Evolutionary conservation across 2,888 invertebrate species (phyloP).

Genomic region (Tachina grossa): DNA sequence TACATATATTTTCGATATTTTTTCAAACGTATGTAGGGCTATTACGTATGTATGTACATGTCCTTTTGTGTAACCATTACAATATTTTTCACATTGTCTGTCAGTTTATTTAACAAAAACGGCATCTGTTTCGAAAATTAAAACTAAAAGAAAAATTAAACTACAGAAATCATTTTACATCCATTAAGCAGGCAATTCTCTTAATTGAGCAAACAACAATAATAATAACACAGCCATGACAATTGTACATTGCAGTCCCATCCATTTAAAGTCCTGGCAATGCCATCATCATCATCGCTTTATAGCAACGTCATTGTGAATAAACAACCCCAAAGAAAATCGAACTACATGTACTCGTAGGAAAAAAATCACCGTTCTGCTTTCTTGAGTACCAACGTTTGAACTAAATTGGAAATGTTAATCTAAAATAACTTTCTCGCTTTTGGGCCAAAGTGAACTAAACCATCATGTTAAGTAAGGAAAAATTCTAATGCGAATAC

Average conservation of each 20-base stretch:
- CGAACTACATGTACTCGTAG: background rate
- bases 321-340: constrained; percentile 42
- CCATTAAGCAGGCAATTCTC: constrained; percentile 79
- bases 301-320: background rate
- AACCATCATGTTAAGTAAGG: background rate
- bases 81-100: constrained; percentile 16
- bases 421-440: background rate
- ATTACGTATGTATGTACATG: background rate
- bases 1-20: too few species aligned
- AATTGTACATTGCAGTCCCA: constrained; percentile 29
- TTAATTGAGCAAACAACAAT: constrained; percentile 76
- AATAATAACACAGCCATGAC: constrained; percentile 51
- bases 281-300: constrained; percentile 37
- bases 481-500: background rate
- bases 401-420: constrained; percentile 15
- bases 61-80: constrained; percentile 1
- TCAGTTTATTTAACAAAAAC: constrained; percentile 78
- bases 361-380: background rate
- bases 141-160: constrained; percentile 12
- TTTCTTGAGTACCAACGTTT: constrained; percentile 22
- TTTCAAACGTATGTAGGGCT: constrained; percentile 2
- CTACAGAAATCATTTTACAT: constrained; percentile 77
- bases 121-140: constrained; percentile 79
- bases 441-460: background rate
- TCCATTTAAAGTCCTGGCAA: constrained; percentile 37